phyloP scores from a whole-genome alignment of 2,797 vertebrate species.

The Bovichtus variegatus region DNA sequence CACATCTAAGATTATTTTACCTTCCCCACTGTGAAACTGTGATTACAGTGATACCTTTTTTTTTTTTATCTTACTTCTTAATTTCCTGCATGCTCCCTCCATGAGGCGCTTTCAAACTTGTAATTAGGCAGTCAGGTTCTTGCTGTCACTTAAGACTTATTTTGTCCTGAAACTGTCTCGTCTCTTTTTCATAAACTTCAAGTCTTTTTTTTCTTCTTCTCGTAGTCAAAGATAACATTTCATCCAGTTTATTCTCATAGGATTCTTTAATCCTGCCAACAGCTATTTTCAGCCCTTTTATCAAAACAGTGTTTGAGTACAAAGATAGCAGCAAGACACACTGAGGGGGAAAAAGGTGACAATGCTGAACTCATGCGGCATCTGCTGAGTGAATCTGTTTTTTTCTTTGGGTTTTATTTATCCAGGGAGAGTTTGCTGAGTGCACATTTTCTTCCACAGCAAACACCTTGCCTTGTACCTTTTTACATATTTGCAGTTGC shows the following conservation, averaged over 20 bases:
- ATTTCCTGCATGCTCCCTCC: constrained; percentile 33
- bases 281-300: constrained; percentile 62
- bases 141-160: constrained; percentile 42
- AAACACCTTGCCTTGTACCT: not conserved
- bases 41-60: constrained; percentile 35
- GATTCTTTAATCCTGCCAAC: constrained; percentile 37
- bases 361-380: constrained; percentile 31
- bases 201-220: not conserved
- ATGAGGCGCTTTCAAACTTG: constrained; percentile 21
- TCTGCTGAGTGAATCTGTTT: constrained; percentile 47
- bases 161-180: constrained; percentile 45
- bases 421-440: constrained; percentile 45
- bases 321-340: constrained; percentile 41
- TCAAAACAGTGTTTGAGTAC: constrained; percentile 53
- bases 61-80: constrained; percentile 38
- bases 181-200: constrained; percentile 48
- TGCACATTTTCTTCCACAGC: constrained; percentile 15
- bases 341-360: constrained; percentile 35
- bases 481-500: not conserved
- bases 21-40: constrained; percentile 26
- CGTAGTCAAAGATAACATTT: constrained; percentile 51
- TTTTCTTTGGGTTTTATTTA: constrained; percentile 37
- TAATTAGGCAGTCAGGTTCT: constrained; percentile 30
- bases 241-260: constrained; percentile 43
- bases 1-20: not conserved